Evolutionary conservation across 2,797 vertebrate genomes (phyloP), one percentile per base, ranked within the genome.

Genomic region (Distichodus sexfasciatus): DNA sequence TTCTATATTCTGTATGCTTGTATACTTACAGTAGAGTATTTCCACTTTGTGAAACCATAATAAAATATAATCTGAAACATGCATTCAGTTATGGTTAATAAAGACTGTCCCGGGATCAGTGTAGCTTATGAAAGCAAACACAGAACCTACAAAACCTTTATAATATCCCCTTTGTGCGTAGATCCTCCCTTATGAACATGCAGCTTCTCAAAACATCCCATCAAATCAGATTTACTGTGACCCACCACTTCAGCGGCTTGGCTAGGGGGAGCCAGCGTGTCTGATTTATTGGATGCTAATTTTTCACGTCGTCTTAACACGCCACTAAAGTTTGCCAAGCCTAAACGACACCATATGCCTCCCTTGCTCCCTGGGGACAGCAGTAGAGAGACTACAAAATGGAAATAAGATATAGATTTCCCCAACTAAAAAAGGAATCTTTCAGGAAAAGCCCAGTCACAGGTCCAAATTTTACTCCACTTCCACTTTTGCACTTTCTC

Each of bases 331-430:
- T 86, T 84, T 81, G 73, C 81, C 83, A 78, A 82, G 79, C 73
- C 81, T 86, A 81, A 87, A 86, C 62, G 66, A 78, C 75, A 79
- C 80, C 83, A 84, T 87, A 85, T 85, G 85, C 82, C 77, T 80
- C 51, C 41, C 44, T 43, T 35, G 35, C 61, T 78, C 81, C 72
- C 80, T 19, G 17, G 63, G 51, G 77, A 75, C 46, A 55, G 50
- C 19, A 36, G 66, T 53, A 65, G 73, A 76, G 74, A 55, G 29
- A 74, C 60, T 72, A 69, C 74, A 71, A 70, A 76, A 79, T 75
- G 73, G 73, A 81, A 80, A 66, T 72, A 75, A 75, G 44, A 65
- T 68, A 73, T 65, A 72, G 71, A 76, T 83, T 78, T 65, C 6
- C 17, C 60, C 57, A 36, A 50, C 61, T 76, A 71, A 64, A 76